phyloP scores from a whole-genome alignment of 1,140 invertebrate species.

The Bombus polaris region DNA sequence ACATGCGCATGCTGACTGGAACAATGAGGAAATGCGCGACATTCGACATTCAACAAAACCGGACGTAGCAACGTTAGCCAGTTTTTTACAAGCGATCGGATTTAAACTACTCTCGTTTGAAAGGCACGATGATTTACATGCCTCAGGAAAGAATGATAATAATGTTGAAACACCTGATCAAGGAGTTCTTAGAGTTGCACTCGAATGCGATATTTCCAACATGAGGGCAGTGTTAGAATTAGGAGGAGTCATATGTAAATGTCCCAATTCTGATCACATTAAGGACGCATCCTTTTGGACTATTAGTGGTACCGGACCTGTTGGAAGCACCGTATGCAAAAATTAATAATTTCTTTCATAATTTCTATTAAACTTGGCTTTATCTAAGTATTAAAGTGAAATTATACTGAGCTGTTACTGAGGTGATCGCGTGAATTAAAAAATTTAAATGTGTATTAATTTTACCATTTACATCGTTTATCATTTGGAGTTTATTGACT shows the following conservation, averaged over 20 bases:
- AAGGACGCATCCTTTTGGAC: slow-evolving; percentile 76
- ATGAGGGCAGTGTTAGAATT: slow-evolving; percentile 75
- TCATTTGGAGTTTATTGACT: no score
- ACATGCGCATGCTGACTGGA: background rate
- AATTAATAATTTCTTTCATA: background rate
- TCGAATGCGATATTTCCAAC: slow-evolving; percentile 74
- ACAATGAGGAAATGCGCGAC: slow-evolving; percentile 1
- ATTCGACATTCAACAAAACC: slow-evolving; percentile 10
- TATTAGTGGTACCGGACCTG: slow-evolving; percentile 70
- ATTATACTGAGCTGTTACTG: no score
- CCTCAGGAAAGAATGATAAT: background rate
- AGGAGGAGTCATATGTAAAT: slow-evolving; percentile 71
- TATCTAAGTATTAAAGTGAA: background rate
- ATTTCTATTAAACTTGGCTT: background rate
- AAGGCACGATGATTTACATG: background rate
- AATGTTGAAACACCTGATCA: background rate
- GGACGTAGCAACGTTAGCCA: slow-evolving; percentile 15
- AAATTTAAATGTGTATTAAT: no score
- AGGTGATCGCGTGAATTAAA: no score
- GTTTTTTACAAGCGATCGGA: slow-evolving; percentile 35
- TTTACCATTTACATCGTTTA: no score
- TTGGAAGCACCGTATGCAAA: slow-evolving; percentile 54
- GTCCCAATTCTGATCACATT: slow-evolving; percentile 63
- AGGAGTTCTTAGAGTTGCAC: slow-evolving; percentile 56
- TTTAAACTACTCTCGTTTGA: slow-evolving; percentile 38